Evolutionary conservation across 2,888 invertebrate species (phyloP).

Genomic region (Heteropelma amictum): DNA sequence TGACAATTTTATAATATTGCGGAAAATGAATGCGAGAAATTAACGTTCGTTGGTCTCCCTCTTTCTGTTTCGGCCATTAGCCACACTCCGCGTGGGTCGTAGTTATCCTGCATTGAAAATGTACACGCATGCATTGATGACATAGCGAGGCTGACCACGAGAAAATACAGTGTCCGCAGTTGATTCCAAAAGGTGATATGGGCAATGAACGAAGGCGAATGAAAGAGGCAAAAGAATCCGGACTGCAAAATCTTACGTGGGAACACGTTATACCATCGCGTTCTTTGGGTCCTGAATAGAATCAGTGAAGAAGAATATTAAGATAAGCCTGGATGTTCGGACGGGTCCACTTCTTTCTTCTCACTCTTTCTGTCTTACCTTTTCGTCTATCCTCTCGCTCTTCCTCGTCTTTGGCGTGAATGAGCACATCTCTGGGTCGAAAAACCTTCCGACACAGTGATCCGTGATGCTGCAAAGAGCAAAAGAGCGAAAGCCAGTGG

Average conservation of each 20-base stretch:
- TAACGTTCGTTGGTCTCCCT: conserved; percentile 3
- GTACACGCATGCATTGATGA: conserved; percentile 1
- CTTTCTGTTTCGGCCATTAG: conserved; percentile 1
- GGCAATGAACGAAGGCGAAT: conserved; percentile 29
- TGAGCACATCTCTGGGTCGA: conserved; percentile 46
- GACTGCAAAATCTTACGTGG: conserved; percentile 19
- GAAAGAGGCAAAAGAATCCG: neutral
- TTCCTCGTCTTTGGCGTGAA: conserved; percentile 50
- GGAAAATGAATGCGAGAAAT: no score
- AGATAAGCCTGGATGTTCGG: conserved; percentile 58
- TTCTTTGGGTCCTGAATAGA: conserved; percentile 56
- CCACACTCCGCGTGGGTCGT: conserved; percentile 40
- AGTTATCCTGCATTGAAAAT: neutral
- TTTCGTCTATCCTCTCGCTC: conserved; percentile 26
- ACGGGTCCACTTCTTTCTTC: conserved; percentile 15
- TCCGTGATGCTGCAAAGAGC: neutral
- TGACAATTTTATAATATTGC: no score
- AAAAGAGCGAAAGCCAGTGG: no score
- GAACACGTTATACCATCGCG: conserved; percentile 8
- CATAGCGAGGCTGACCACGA: conserved; percentile 32
- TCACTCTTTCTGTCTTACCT: conserved; percentile 13
- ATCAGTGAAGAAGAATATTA: conserved; percentile 62
- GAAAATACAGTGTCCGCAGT: conserved; percentile 26
- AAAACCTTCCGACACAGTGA: conserved; percentile 2
- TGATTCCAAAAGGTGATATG: conserved; percentile 51